Conservation (phyloP, 2,113 vertebrate genomes). For the Cranoglanis bouderius region DNA sequence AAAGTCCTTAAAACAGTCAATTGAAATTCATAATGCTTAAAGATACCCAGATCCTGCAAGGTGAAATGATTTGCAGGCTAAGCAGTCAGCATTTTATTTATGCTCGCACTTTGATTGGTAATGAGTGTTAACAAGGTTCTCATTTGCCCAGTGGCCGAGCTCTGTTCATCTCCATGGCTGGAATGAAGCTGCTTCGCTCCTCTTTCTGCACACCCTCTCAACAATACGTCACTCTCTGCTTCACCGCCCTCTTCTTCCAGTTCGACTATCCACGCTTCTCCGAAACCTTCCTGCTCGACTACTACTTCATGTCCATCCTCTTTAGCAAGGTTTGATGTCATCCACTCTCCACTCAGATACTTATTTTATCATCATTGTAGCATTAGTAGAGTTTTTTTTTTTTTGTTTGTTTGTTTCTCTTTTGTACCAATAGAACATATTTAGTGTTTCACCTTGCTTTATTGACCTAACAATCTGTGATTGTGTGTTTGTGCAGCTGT, state of each 20-base stretch:
- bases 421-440: neutral
- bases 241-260: slow-evolving; percentile 89
- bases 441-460: neutral
- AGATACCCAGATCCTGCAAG: neutral
- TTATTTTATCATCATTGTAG: neutral
- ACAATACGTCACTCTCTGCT: slow-evolving; percentile 87
- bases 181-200: slow-evolving; percentile 86
- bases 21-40: neutral
- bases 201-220: slow-evolving; percentile 85
- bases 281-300: slow-evolving; percentile 88
- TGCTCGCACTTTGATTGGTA: neutral
- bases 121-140: neutral
- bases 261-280: slow-evolving; percentile 87
- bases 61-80: neutral
- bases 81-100: neutral
- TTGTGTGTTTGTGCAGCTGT: slow-evolving; percentile 73
- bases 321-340: slow-evolving; percentile 82
- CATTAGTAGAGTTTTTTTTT: neutral
- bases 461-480: neutral
- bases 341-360: neutral
- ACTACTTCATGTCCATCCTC: slow-evolving; percentile 89
- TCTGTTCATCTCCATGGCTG: slow-evolving; percentile 85
- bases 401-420: neutral
- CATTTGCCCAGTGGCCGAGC: slow-evolving; percentile 75
- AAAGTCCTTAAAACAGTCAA: neutral